Percentiles rank a stretch among this genome's conserved stretches.
Evolutionary conservation across 2,888 invertebrate species (phyloP).

Genomic region (Tenthredo scrophulariae): DNA sequence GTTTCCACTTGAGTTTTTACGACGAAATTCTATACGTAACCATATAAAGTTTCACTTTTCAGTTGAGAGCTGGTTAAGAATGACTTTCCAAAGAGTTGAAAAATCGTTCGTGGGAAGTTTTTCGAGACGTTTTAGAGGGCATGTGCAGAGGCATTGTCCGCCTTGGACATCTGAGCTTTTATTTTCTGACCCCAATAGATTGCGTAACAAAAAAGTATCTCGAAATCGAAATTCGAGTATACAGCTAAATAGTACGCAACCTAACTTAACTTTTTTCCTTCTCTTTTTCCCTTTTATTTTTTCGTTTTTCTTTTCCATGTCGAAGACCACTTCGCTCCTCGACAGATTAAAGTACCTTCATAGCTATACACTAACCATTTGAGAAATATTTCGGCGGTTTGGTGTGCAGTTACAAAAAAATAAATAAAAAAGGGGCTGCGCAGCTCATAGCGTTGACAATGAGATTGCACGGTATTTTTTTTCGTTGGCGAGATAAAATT

Average conservation of each 20-base stretch:
- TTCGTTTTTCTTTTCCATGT: slow-evolving; percentile 27
- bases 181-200: neutral
- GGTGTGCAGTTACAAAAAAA: neutral
- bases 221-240: neutral
- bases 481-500: neutral
- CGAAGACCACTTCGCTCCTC: slow-evolving; percentile 21
- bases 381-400: slow-evolving; percentile 10
- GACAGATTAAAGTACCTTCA: slow-evolving; percentile 12
- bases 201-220: neutral
- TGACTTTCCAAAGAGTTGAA: slow-evolving; percentile 1
- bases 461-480: neutral
- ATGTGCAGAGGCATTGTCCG: neutral
- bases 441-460: neutral
- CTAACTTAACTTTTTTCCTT: neutral
- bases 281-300: neutral
- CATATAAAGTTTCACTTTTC: slow-evolving; percentile 15
- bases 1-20: neutral
- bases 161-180: neutral
- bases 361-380: slow-evolving; percentile 5
- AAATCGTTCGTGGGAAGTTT: neutral
- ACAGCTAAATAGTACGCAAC: neutral
- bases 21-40: neutral
- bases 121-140: neutral
- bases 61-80: neutral
- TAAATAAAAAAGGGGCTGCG: neutral